These are phyloP conservation scores for Alligator sinensis DNA, from an alignment of 2,113 vertebrate genomes.

Conservation along the genomic window DNA sequence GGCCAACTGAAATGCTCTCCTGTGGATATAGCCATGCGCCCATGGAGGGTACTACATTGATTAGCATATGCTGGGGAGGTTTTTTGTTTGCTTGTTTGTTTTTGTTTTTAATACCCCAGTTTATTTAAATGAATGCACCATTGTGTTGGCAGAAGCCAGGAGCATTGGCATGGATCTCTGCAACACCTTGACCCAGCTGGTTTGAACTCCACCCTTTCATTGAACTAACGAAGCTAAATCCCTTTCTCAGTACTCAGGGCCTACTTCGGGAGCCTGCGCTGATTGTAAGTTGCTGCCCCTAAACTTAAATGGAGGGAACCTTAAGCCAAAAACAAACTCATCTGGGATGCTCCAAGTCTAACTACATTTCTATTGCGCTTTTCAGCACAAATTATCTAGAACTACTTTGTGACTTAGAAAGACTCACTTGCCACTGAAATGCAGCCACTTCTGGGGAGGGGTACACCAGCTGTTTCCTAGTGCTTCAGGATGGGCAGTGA, in stretches of 20 bases:
- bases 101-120: background rate
- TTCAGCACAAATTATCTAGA: background rate
- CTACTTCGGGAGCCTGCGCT: background rate
- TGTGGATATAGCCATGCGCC: too few relatives aligned
- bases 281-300: background rate
- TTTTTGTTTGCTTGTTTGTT: too few relatives aligned
- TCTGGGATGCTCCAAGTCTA: background rate
- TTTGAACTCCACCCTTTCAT: background rate
- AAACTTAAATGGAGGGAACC: background rate
- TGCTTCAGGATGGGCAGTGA: background rate
- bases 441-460: background rate
- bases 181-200: background rate
- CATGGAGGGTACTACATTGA: too few relatives aligned
- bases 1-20: too few relatives aligned
- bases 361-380: background rate
- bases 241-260: too few relatives aligned
- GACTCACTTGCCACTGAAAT: background rate
- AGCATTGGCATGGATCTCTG: background rate
- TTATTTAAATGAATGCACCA: background rate
- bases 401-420: background rate
- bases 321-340: background rate
- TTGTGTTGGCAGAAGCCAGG: background rate
- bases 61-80: too few relatives aligned
- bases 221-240: background rate
- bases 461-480: background rate